A percentile compares a stretch with the other conserved stretches of the same genome.
Evolutionary conservation across 2,113 vertebrate species (phyloP).

Genomic region (Penelope pileata): DNA sequence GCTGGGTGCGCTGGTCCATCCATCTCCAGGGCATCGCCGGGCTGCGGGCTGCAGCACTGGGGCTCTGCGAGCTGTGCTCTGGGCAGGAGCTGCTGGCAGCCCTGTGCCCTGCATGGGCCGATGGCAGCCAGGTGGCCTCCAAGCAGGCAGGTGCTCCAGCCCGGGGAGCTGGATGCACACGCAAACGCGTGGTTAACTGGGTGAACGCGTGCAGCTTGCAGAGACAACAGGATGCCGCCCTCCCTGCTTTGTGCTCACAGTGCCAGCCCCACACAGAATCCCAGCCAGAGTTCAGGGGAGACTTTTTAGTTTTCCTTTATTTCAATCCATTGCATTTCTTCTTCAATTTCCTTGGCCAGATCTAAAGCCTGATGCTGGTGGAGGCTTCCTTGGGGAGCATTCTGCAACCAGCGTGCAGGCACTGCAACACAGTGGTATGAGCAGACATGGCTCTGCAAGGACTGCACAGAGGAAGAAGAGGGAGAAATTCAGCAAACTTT

Average conservation of each 20-base stretch:
- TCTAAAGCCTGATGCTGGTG: neutral
- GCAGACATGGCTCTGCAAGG: neutral
- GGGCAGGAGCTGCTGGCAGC: fast-evolving
- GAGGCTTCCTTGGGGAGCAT: neutral
- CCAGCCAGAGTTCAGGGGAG: neutral
- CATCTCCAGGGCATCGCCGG: too few species aligned
- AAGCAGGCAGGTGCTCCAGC: too few species aligned
- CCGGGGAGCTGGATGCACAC: fast-evolving
- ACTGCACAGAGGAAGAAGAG: neutral
- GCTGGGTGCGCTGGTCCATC: too few species aligned
- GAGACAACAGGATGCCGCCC: neutral
- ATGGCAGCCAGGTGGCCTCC: neutral
- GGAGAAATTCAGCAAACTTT: neutral
- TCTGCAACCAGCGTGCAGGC: fast-evolving
- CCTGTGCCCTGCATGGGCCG: neutral
- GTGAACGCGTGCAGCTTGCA: neutral
- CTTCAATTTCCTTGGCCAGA: fast-evolving
- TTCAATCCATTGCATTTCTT: neutral
- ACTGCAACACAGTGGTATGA: neutral
- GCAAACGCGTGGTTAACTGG: fast-evolving
- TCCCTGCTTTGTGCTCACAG: neutral
- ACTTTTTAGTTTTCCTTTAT: neutral
- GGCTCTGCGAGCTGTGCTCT: too few species aligned
- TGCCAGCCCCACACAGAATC: neutral
- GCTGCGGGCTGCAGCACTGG: neutral